phyloP scores from a whole-genome alignment of 2,888 invertebrate genomes.

The Clanis bilineata region DNA sequence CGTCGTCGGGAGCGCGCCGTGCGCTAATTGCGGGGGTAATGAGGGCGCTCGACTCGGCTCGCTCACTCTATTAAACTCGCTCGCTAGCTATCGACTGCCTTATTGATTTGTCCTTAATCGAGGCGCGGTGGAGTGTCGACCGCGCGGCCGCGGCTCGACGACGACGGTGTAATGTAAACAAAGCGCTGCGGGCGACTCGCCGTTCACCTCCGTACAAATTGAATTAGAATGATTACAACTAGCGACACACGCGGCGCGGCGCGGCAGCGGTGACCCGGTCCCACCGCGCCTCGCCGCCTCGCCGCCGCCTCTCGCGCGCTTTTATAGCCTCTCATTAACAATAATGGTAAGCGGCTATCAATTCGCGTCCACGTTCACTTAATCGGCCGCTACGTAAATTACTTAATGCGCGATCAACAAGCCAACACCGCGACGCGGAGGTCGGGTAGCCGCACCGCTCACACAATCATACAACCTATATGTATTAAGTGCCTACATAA shows the following conservation, averaged over 20 bases:
- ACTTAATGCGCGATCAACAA: constrained; percentile 16
- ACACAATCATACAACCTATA: no score
- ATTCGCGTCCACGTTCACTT: constrained; percentile 14
- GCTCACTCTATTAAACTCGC: constrained; percentile 80
- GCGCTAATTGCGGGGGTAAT: constrained; percentile 83
- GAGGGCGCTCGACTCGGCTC: constrained; percentile 79
- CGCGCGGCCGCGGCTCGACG: constrained; percentile 38
- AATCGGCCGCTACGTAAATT: constrained; percentile 17
- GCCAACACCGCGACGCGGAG: neutral
- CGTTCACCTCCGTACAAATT: constrained; percentile 59
- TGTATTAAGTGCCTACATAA: no score
- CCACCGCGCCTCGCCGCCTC: constrained; percentile 19
- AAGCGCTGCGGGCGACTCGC: constrained; percentile 44
- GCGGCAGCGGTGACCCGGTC: constrained; percentile 29
- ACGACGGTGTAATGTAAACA: constrained; percentile 66
- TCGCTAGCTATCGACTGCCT: constrained; percentile 79
- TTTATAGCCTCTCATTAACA: constrained; percentile 18
- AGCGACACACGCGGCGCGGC: constrained; percentile 35
- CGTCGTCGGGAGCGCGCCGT: constrained; percentile 76
- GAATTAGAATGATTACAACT: constrained; percentile 69
- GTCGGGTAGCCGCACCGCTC: no score
- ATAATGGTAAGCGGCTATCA: constrained; percentile 14
- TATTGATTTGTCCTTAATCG: constrained; percentile 81
- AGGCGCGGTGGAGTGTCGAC: constrained; percentile 62
- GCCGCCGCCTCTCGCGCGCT: constrained; percentile 20